These are phyloP conservation scores for Caenorhabditis elegans DNA, from an alignment of 1,140 invertebrate species.

Conservation along the genomic window DNA sequence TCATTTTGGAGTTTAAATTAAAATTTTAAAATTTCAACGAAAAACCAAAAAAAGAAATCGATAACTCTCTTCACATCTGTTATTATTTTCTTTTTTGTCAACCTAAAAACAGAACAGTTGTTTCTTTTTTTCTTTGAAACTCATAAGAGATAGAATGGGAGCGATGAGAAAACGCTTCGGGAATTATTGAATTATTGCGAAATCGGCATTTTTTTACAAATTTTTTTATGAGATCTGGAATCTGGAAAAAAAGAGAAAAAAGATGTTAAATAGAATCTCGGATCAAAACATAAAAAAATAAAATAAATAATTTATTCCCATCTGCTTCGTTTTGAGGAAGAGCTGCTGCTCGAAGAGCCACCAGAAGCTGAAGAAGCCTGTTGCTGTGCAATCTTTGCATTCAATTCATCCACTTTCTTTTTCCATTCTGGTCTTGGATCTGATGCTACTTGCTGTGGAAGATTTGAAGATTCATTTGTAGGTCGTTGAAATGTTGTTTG, in stretches of 20 bases:
- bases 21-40: neutral
- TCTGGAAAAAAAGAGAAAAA: neutral
- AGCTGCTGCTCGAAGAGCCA: neutral
- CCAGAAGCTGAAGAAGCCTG: neutral
- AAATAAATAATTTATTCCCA: neutral
- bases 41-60: too few relatives aligned
- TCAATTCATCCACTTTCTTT: constrained; percentile 52
- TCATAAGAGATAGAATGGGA: neutral
- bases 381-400: constrained; percentile 30
- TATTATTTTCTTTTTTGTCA: constrained; percentile 39
- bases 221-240: constrained; percentile 12
- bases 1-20: neutral
- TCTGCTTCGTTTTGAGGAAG: neutral
- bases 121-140: constrained; percentile 6
- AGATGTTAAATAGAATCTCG: neutral
- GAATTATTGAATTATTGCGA: too few relatives aligned
- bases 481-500: constrained; percentile 12
- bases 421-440: constrained; percentile 62
- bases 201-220: neutral
- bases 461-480: constrained; percentile 40
- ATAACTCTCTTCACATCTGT: constrained; percentile 22
- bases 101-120: constrained; percentile 5
- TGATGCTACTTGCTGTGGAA: constrained; percentile 27
- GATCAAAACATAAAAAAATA: neutral
- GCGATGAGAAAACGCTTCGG: too few relatives aligned